A percentile compares a stretch with the other conserved stretches of the same genome.
Evolutionary conservation across 2,888 invertebrate species (phyloP).

Genomic region (Sinhomidia bicolor): DNA sequence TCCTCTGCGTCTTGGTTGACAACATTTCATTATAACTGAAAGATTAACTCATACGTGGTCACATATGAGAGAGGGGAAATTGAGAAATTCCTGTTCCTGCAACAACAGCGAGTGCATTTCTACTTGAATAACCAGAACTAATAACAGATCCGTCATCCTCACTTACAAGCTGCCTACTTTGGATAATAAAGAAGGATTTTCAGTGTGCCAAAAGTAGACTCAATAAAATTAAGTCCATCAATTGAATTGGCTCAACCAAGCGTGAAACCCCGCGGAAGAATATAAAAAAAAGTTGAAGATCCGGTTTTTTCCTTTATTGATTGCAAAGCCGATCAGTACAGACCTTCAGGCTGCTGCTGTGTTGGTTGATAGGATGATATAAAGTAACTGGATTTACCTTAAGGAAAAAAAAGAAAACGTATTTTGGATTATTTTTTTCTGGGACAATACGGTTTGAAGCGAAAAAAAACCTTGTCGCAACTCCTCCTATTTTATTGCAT

Average conservation of each 20-base stretch:
- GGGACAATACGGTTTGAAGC: conserved; percentile 2
- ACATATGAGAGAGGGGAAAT: not conserved
- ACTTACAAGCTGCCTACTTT: conserved; percentile 10
- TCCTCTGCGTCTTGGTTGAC: not conserved
- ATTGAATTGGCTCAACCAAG: conserved; percentile 52
- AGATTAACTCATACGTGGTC: not conserved
- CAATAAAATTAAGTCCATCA: conserved; percentile 48
- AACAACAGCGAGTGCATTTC: not conserved
- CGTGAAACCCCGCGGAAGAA: conserved; percentile 63
- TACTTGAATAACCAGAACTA: not conserved
- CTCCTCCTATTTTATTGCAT: not conserved
- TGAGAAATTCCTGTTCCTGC: not conserved
- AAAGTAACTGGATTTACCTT: not conserved
- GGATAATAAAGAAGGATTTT: conserved; percentile 14
- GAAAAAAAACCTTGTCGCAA: conserved; percentile 4
- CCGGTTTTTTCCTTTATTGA: conserved; percentile 66
- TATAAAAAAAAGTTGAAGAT: conserved; percentile 63
- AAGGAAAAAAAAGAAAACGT: not conserved
- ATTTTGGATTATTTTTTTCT: conserved; percentile 35
- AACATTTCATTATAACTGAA: not conserved
- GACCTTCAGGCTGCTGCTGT: conserved; percentile 15
- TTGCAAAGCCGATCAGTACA: conserved; percentile 47
- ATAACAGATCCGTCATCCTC: not conserved
- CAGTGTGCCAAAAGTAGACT: conserved; percentile 58
- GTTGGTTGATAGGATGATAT: not conserved